Evolutionary conservation across 2,797 vertebrate species (phyloP).

Genomic region (Poeciliopsis infans): DNA sequence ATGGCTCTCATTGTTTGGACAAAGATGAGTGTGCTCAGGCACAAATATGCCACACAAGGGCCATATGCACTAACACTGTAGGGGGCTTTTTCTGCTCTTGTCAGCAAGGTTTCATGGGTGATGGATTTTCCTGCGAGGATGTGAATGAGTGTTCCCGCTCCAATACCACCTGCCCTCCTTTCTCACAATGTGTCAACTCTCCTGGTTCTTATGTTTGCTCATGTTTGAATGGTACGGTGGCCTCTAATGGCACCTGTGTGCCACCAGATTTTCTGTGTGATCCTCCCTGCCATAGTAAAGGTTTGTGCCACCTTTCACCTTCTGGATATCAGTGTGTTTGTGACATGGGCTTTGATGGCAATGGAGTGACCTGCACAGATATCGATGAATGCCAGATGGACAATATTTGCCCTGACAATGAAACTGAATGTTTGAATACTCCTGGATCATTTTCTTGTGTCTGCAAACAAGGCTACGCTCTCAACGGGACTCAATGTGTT

Average conservation of each 20-base stretch:
- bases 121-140: slow-evolving; percentile 82
- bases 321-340: slow-evolving; percentile 82
- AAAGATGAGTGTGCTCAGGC: slow-evolving; percentile 77
- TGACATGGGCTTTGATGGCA: slow-evolving; percentile 80
- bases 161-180: slow-evolving; percentile 69
- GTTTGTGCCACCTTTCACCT: slow-evolving; percentile 81
- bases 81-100: slow-evolving; percentile 81
- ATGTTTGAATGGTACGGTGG: slow-evolving; percentile 83
- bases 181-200: slow-evolving; percentile 83
- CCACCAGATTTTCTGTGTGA: slow-evolving; percentile 69
- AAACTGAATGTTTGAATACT: slow-evolving; percentile 79
- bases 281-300: slow-evolving; percentile 77
- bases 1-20: slow-evolving; percentile 79
- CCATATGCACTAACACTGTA: slow-evolving; percentile 74
- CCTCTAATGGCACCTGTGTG: slow-evolving; percentile 72
- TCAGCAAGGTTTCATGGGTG: slow-evolving; percentile 77
- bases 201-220: slow-evolving; percentile 83
- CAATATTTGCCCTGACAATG: slow-evolving; percentile 77
- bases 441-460: slow-evolving; percentile 81
- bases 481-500: slow-evolving; percentile 70
- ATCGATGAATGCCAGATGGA: slow-evolving; percentile 81
- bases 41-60: slow-evolving; percentile 70
- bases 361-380: slow-evolving; percentile 81
- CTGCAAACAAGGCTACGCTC: slow-evolving; percentile 81
- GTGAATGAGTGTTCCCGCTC: slow-evolving; percentile 79